Conservation (phyloP, 1,140 invertebrate species). For the Hydropsyche tenuis region DNA sequence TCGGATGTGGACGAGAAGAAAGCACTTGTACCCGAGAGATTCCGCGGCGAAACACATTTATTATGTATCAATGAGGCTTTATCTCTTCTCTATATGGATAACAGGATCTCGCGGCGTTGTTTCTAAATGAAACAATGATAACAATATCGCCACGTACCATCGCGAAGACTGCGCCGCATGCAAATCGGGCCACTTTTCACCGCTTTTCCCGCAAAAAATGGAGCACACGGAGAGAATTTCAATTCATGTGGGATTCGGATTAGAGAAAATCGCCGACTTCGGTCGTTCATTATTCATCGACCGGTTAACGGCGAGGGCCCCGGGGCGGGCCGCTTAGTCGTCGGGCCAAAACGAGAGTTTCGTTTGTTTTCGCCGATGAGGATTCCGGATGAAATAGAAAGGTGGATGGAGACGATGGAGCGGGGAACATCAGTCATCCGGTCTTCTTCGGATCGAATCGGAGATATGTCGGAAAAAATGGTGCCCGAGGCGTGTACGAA, state of each 20-base stretch:
- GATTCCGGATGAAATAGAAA: slow-evolving; percentile 49
- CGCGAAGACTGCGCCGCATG: background rate
- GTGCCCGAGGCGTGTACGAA: too few species aligned
- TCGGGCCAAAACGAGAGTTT: slow-evolving; percentile 5
- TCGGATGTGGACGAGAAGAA: slow-evolving; percentile 33
- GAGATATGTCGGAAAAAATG: background rate
- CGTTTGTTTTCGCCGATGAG: slow-evolving; percentile 37
- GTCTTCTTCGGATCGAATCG: slow-evolving; percentile 35
- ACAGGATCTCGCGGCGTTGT: slow-evolving; percentile 32
- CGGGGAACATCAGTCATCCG: background rate
- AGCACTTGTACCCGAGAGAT: slow-evolving; percentile 40
- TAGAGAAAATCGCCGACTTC: slow-evolving; percentile 14
- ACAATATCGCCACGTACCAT: slow-evolving; percentile 37
- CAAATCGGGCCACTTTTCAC: background rate
- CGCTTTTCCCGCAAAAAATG: background rate
- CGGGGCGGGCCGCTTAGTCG: background rate
- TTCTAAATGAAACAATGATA: slow-evolving; percentile 37
- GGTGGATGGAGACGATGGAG: slow-evolving; percentile 26
- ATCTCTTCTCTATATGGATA: slow-evolving; percentile 40
- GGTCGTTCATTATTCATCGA: slow-evolving; percentile 17
- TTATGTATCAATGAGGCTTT: slow-evolving; percentile 45
- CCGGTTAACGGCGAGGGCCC: background rate
- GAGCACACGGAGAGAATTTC: background rate
- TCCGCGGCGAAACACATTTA: slow-evolving; percentile 39
- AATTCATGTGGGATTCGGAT: background rate